These are phyloP conservation scores for Hirtodrosophila confusa DNA, from an alignment of 2,888 invertebrate species.

Conservation along the genomic window DNA sequence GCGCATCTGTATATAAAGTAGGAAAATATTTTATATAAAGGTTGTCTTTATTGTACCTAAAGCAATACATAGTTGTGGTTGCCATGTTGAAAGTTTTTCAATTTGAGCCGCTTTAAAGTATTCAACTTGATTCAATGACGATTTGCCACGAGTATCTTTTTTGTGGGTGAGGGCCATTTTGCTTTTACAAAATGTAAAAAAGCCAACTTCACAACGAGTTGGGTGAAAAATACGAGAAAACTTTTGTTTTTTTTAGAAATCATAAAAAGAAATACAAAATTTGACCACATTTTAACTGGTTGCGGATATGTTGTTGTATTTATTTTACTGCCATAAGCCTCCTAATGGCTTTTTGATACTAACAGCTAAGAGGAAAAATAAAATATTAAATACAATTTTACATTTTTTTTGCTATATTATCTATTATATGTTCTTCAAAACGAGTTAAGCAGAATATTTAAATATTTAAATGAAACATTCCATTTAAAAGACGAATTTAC, in stretches of 20 bases:
- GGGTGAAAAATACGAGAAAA: slow-evolving; percentile 11
- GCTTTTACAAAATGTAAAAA: slow-evolving; percentile 3
- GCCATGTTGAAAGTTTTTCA: slow-evolving; percentile 75
- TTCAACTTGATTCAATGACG: slow-evolving; percentile 57
- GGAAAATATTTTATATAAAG: slow-evolving; percentile 34
- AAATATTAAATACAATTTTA: slow-evolving; percentile 10
- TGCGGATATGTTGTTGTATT: slow-evolving; percentile 21
- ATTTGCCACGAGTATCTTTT: slow-evolving; percentile 20
- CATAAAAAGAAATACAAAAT: slow-evolving; percentile 31
- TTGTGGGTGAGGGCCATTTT: neutral
- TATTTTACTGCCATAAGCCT: slow-evolving; percentile 25
- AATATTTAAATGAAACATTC: too few species aligned
- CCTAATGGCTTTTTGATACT: slow-evolving; percentile 66
- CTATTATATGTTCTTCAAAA: too few species aligned
- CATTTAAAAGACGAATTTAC: too few species aligned
- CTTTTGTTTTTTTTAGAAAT: slow-evolving; percentile 18
- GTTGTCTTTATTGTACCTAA: slow-evolving; percentile 22
- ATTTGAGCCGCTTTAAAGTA: slow-evolving; percentile 75
- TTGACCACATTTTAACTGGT: slow-evolving; percentile 41
- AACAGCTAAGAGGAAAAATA: slow-evolving; percentile 7
- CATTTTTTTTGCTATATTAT: neutral
- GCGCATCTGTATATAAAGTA: slow-evolving; percentile 52
- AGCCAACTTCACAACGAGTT: slow-evolving; percentile 17
- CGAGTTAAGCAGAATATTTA: too few species aligned
- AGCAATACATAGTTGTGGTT: slow-evolving; percentile 34